A percentile compares a stretch with the other conserved stretches of the same genome.
Conservation (phyloP, 2,113 vertebrate species). For the Myrmecophaga tridactyla region DNA sequence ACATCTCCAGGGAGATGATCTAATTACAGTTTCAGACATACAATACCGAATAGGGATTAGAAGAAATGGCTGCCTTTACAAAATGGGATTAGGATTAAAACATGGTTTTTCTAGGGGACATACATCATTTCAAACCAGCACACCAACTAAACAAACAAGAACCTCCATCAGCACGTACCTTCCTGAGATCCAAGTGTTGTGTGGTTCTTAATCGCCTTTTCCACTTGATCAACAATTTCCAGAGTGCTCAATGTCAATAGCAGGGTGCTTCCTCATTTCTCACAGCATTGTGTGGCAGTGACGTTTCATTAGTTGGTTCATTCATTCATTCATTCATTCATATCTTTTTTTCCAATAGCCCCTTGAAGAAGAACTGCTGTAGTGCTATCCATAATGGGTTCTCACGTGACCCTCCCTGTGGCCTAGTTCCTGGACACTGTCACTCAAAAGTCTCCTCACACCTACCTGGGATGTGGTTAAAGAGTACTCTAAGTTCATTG, state of each 20-base stretch:
- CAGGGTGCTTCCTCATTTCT: background rate
- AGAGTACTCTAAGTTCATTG: slow-evolving; percentile 12
- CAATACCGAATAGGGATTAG: too few relatives aligned
- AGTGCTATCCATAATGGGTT: background rate
- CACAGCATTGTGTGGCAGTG: background rate
- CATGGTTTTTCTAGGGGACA: too few relatives aligned
- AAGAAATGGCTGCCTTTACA: too few relatives aligned
- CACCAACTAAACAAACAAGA: too few relatives aligned
- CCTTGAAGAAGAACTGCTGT: background rate
- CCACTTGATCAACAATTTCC: background rate
- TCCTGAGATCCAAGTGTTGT: background rate
- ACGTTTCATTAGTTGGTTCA: background rate
- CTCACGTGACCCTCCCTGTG: background rate
- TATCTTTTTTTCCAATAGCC: background rate
- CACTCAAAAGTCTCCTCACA: background rate
- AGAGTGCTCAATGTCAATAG: background rate
- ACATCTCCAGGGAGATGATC: too few relatives aligned
- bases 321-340: background rate
- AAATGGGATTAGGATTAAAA: too few relatives aligned
- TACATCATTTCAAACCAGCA: too few relatives aligned
- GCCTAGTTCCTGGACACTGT: background rate
- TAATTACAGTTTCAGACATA: too few relatives aligned
- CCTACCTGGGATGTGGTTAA: background rate
- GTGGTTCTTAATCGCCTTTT: background rate
- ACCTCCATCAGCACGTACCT: background rate